Conservation (phyloP, 2,888 invertebrate genomes). For the Leptinotarsa tumamoca region DNA sequence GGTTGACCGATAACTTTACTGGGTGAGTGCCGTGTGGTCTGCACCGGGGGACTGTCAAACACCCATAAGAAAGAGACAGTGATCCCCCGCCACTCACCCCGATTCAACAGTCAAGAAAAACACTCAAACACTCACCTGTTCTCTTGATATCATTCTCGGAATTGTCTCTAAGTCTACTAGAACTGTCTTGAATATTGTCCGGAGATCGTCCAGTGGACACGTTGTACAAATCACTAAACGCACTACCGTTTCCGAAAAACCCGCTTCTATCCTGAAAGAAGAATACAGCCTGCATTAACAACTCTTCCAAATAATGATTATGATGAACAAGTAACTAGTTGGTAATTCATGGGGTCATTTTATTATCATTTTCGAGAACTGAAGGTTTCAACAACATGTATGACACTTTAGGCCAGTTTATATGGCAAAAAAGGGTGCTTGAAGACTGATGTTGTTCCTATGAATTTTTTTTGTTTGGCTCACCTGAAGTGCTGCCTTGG, state of each 20-base stretch:
- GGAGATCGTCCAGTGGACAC: conserved; percentile 64
- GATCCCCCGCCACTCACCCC: too few species aligned
- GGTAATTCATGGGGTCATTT: too few species aligned
- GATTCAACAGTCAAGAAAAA: neutral
- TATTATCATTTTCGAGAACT: too few species aligned
- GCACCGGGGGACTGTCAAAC: too few species aligned
- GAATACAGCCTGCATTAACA: neutral
- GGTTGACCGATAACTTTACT: too few species aligned
- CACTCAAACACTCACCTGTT: conserved; percentile 57
- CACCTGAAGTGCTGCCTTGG: conserved; percentile 85
- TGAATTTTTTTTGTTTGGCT: neutral
- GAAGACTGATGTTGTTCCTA: too few species aligned
- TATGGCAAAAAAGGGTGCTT: neutral
- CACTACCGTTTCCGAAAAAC: conserved; percentile 78
- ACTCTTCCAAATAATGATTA: too few species aligned
- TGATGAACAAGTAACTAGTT: too few species aligned
- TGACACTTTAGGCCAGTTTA: too few species aligned
- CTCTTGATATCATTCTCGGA: conserved; percentile 62
- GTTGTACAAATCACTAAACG: conserved; percentile 77
- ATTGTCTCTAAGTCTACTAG: conserved; percentile 60
- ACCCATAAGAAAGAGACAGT: too few species aligned
- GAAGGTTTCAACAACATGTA: too few species aligned
- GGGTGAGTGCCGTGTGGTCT: too few species aligned
- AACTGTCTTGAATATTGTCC: conserved; percentile 56
- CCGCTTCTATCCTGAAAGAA: conserved; percentile 73